These are phyloP conservation scores for Cantharis nigra DNA, from an alignment of 2,888 invertebrate genomes.

Conservation along the genomic window DNA sequence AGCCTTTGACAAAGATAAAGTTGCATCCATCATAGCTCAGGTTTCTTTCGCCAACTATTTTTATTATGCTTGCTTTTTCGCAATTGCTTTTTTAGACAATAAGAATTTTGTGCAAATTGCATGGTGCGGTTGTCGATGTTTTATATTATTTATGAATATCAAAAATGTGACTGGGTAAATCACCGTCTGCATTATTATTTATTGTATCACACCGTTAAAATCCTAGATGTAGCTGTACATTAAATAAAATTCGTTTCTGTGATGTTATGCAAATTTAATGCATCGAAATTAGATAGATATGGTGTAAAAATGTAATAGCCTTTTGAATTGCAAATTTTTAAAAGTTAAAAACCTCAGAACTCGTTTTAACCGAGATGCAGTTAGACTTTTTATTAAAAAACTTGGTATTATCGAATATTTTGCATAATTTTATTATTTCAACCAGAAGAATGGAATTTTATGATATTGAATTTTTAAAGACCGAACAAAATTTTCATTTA, in stretches of 20 bases:
- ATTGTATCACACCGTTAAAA: not conserved
- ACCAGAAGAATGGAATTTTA: not conserved
- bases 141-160: not conserved
- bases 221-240: not conserved
- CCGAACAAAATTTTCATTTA: not conserved
- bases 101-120: constrained; percentile 6
- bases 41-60: constrained; percentile 51
- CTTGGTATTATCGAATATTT: not conserved
- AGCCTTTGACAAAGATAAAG: constrained; percentile 69
- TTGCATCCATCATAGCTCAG: constrained; percentile 73
- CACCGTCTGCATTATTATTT: not conserved
- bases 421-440: not conserved
- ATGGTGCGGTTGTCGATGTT: not conserved
- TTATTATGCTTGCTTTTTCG: constrained; percentile 2
- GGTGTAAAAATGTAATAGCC: not conserved
- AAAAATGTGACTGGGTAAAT: not conserved
- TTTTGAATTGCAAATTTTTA: not conserved
- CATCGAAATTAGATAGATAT: not conserved
- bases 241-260: not conserved
- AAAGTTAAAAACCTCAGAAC: not conserved
- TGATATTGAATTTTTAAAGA: not conserved
- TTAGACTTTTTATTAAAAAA: not conserved
- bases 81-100: not conserved
- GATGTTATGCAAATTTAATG: not conserved
- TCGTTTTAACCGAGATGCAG: not conserved